These are phyloP conservation scores for pig (Sus scrofa) DNA, from an alignment of 2,113 vertebrate genomes.

Conservation along the genomic window DNA sequence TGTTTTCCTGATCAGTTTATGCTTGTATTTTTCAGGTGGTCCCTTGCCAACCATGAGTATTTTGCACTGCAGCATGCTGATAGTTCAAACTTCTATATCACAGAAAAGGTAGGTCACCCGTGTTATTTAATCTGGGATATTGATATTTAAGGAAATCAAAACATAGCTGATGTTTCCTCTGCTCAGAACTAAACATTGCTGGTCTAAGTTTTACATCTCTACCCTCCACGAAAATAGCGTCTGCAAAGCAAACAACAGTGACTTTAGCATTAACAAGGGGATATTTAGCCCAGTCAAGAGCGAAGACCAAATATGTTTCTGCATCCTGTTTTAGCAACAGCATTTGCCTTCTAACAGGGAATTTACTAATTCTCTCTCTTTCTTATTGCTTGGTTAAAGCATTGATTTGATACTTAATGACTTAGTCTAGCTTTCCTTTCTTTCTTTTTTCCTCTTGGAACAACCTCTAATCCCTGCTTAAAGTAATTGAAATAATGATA, in stretches of 20 bases:
- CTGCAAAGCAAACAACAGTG: background rate
- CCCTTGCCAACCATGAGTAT: conserved; percentile 94
- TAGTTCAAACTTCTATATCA: conserved; percentile 97
- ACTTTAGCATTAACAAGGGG: background rate
- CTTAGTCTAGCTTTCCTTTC: background rate
- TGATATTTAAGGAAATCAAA: conserved; percentile 2
- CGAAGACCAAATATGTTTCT: background rate
- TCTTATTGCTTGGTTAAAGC: background rate
- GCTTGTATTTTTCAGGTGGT: conserved; percentile 92
- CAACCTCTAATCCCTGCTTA: background rate
- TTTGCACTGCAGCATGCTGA: conserved; percentile 97
- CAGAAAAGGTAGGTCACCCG: conserved; percentile 93
- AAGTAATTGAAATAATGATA: background rate
- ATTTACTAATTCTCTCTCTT: background rate
- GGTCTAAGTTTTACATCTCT: background rate
- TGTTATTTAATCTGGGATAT: background rate
- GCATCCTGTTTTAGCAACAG: background rate
- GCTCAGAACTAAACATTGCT: background rate
- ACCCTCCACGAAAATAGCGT: background rate
- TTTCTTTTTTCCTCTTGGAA: background rate
- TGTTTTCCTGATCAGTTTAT: conserved; percentile 15
- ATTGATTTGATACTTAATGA: conserved; percentile 4
- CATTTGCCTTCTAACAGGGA: background rate
- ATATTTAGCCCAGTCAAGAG: background rate
- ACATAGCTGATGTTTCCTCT: background rate